Conservation (phyloP, 2,113 vertebrate species). For the Haemorhous mexicanus region DNA sequence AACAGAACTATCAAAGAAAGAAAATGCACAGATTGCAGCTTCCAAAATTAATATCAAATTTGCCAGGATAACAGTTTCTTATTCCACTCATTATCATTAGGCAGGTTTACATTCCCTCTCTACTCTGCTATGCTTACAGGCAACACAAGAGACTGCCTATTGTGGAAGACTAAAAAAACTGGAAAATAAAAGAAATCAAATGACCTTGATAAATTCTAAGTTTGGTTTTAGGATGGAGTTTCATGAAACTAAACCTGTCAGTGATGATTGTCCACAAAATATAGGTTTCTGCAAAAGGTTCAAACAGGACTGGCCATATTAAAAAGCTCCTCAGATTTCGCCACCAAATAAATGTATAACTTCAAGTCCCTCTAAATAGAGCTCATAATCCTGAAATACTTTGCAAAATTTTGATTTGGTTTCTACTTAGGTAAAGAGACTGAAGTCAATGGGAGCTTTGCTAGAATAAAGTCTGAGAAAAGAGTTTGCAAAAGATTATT, state of each 20-base stretch:
- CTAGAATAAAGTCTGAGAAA: neutral
- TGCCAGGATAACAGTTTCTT: neutral
- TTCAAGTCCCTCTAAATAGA: constrained; percentile 19
- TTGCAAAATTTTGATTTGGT: neutral
- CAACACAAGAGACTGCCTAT: neutral
- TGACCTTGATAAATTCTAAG: neutral
- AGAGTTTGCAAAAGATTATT: constrained; percentile 4
- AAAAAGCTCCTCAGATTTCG: neutral
- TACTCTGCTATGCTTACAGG: neutral
- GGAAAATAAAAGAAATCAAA: neutral
- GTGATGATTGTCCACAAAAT: neutral
- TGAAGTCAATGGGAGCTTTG: neutral
- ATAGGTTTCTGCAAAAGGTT: neutral
- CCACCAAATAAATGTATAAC: neutral
- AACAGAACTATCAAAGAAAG: neutral
- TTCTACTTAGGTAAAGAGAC: neutral
- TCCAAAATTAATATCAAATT: neutral
- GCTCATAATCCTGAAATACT: neutral
- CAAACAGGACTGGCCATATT: neutral
- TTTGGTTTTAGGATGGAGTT: neutral
- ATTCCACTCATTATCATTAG: neutral
- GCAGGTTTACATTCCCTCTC: neutral
- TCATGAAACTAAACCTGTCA: neutral
- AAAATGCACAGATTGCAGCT: neutral
- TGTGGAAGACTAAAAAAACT: neutral